Conservation (phyloP, 35 echinoderm and acorn worm species). For the Patiria miniata region DNA sequence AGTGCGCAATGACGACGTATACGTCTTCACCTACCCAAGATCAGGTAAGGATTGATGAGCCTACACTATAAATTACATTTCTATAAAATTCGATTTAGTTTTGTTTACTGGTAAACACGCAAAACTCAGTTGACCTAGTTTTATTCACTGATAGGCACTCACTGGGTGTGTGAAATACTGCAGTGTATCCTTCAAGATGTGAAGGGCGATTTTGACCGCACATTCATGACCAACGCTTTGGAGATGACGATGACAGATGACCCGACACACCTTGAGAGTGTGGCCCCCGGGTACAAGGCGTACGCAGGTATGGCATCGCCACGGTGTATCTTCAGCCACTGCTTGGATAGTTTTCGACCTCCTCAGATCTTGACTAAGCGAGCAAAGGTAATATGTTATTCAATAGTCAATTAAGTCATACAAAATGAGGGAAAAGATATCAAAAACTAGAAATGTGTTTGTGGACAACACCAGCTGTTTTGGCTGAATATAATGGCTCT, state of each 20-base stretch:
- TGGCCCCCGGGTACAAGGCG: neutral
- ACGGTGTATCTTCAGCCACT: neutral
- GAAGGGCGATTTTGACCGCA: neutral
- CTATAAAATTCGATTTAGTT: too few species aligned
- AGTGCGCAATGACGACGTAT: slow-evolving; percentile 18
- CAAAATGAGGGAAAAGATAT: too few species aligned
- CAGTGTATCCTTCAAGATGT: neutral
- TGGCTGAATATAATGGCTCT: too few species aligned
- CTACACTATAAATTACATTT: too few species aligned
- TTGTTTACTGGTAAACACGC: too few species aligned
- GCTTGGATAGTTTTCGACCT: neutral
- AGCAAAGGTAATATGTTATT: neutral
- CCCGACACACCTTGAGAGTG: neutral
- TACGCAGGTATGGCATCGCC: neutral
- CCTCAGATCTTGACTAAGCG: neutral
- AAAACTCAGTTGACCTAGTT: too few species aligned
- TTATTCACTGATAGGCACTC: neutral
- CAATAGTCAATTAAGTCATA: too few species aligned
- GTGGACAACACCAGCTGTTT: too few species aligned
- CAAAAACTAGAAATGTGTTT: too few species aligned
- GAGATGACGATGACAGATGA: neutral
- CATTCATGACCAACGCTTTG: neutral
- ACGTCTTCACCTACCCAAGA: slow-evolving; percentile 5
- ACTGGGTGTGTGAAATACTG: neutral
- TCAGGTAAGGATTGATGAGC: neutral